These are phyloP conservation scores for Euclidia mi DNA, from an alignment of 2,888 invertebrate species.

Conservation along the genomic window DNA sequence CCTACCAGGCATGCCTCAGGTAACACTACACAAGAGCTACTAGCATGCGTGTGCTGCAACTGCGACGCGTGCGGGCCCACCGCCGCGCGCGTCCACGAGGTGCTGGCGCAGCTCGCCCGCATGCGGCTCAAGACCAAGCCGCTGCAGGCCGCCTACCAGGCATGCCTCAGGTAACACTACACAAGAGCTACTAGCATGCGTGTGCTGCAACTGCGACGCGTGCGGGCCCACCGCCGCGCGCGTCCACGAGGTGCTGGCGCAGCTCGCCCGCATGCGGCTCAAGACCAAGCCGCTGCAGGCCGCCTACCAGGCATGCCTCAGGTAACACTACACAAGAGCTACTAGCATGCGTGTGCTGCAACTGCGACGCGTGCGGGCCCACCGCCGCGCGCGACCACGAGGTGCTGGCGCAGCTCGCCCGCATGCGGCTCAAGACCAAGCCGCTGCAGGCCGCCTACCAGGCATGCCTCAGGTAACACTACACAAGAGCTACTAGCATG, in stretches of 20 bases:
- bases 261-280: conserved; percentile 96
- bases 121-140: conserved; percentile 98
- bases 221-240: conserved; percentile 89
- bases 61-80: conserved; percentile 91
- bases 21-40: conserved; percentile 58
- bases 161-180: conserved; percentile 93
- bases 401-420: conserved; percentile 95
- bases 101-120: conserved; percentile 96
- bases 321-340: conserved; percentile 72
- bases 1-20: conserved; percentile 96
- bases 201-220: conserved; percentile 96
- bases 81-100: conserved; percentile 92
- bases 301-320: conserved; percentile 96
- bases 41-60: conserved; percentile 97
- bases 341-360: conserved; percentile 96
- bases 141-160: conserved; percentile 96
- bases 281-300: conserved; percentile 98
- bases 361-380: conserved; percentile 92
- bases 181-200: conserved; percentile 91
- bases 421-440: conserved; percentile 98
- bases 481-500: conserved; percentile 91
- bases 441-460: conserved; percentile 97
- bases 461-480: conserved; percentile 92
- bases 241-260: conserved; percentile 94
- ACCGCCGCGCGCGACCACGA: conserved; percentile 92